A percentile compares a stretch with the other conserved stretches of the same genome.
Evolutionary conservation across 2,888 invertebrate species (phyloP).

Genomic region (Dusona sp.): DNA sequence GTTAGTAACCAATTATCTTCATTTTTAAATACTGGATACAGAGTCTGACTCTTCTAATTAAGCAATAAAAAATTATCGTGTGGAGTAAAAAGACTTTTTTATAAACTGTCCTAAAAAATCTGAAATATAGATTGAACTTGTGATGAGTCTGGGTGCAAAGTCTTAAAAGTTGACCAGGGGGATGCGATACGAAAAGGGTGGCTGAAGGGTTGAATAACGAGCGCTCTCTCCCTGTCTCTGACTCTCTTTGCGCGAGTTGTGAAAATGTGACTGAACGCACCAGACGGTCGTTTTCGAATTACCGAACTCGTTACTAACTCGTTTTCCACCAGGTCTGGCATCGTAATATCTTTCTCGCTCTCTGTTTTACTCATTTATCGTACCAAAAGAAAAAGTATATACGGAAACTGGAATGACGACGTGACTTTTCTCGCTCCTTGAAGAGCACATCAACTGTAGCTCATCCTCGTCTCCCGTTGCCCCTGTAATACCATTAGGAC

Average conservation of each 20-base stretch:
- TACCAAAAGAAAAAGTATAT: slow-evolving; percentile 22
- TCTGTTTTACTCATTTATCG: slow-evolving; percentile 20
- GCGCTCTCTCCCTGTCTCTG: background rate
- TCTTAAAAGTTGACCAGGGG: slow-evolving; percentile 17
- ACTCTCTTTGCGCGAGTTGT: slow-evolving; percentile 11
- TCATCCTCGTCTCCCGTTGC: slow-evolving; percentile 22
- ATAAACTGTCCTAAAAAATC: background rate
- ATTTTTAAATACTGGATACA: background rate
- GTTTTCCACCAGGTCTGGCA: slow-evolving; percentile 69
- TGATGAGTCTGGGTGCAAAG: slow-evolving; percentile 4
- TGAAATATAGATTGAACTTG: background rate
- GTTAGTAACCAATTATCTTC: background rate
- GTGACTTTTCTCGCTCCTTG: slow-evolving; percentile 50
- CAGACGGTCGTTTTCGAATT: slow-evolving; percentile 69
- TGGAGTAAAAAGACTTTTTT: background rate
- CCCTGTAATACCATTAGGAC: slow-evolving; percentile 24
- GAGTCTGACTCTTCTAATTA: background rate
- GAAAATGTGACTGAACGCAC: slow-evolving; percentile 53
- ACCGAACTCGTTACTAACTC: slow-evolving; percentile 72
- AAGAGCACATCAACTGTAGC: slow-evolving; percentile 46
- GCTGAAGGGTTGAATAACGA: slow-evolving; percentile 61
- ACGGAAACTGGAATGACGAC: slow-evolving; percentile 27
- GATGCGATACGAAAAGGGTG: slow-evolving; percentile 10
- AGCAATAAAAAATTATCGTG: background rate
- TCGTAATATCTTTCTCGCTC: slow-evolving; percentile 52